Evolutionary conservation across 2,888 invertebrate genomes (phyloP).

Genomic region (Apodemia mormo): DNA sequence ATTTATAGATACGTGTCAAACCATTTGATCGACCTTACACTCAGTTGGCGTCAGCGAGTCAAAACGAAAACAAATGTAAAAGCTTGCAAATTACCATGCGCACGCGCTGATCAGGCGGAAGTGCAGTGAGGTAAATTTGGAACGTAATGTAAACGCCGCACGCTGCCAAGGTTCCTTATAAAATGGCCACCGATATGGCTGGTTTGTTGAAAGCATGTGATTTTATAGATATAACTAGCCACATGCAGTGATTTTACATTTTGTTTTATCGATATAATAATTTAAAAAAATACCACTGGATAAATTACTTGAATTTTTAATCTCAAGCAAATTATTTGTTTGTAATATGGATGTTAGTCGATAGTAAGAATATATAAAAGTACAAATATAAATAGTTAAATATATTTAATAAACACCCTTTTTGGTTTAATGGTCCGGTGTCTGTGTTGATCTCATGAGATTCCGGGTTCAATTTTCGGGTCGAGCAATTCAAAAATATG

Average conservation of each 20-base stretch:
- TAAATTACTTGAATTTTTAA: too few species aligned
- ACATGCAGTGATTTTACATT: neutral
- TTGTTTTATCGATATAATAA: neutral
- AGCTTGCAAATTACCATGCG: constrained; percentile 30
- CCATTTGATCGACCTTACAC: constrained; percentile 26
- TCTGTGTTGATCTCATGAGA: too few species aligned
- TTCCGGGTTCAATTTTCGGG: too few species aligned
- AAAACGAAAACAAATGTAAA: constrained; percentile 26
- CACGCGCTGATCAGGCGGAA: constrained; percentile 53
- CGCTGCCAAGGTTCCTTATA: constrained; percentile 55
- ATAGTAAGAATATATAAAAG: too few species aligned
- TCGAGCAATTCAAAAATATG: too few species aligned
- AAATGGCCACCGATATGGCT: constrained; percentile 34
- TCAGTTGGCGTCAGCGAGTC: constrained; percentile 28
- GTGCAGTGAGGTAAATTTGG: constrained; percentile 57
- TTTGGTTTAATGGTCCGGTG: too few species aligned
- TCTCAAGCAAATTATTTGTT: too few species aligned
- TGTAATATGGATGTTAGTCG: too few species aligned
- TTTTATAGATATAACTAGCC: constrained; percentile 7
- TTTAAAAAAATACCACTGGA: too few species aligned
- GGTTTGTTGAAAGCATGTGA: constrained; percentile 28
- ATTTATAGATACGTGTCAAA: neutral
- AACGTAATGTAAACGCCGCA: constrained; percentile 46
- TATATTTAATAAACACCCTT: too few species aligned
- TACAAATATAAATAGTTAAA: too few species aligned